Evolutionary conservation across 2,113 vertebrate genomes (phyloP).

Genomic region (Macroglossus sobrinus): DNA sequence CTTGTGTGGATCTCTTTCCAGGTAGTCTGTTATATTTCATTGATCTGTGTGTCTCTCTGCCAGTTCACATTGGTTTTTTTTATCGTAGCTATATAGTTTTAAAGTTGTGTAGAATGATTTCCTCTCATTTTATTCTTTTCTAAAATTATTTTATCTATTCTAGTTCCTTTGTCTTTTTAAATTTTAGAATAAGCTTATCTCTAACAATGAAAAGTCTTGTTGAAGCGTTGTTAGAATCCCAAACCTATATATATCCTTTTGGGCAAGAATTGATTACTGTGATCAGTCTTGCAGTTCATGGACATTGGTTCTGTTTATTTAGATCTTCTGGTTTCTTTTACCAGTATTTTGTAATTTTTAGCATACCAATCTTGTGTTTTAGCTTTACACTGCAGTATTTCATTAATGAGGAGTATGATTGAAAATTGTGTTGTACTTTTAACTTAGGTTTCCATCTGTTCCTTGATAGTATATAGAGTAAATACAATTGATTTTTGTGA

Average conservation of each 20-base stretch:
- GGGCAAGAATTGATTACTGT: not conserved
- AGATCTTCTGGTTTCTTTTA: not conserved
- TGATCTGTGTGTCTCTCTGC: not conserved
- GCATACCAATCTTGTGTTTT: not conserved
- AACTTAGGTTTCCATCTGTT: not conserved
- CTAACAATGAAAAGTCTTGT: not conserved
- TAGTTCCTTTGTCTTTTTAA: not conserved
- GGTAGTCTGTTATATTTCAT: not conserved
- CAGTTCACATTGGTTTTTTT: not conserved
- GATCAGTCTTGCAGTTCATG: not conserved
- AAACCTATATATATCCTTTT: not conserved
- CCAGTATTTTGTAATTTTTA: not conserved
- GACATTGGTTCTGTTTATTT: not conserved
- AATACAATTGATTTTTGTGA: not conserved
- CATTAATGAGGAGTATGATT: not conserved
- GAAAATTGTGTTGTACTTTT: not conserved
- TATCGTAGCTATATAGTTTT: not conserved
- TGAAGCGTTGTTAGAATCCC: not conserved
- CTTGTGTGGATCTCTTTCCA: not conserved
- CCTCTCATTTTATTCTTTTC: not conserved
- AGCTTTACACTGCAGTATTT: not conserved
- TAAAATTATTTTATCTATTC: not conserved
- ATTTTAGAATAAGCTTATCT: not conserved
- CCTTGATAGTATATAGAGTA: not conserved
- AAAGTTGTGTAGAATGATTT: not conserved